phyloP scores from a whole-genome alignment of 2,113 vertebrate species.

The Melanocharis versteri region DNA sequence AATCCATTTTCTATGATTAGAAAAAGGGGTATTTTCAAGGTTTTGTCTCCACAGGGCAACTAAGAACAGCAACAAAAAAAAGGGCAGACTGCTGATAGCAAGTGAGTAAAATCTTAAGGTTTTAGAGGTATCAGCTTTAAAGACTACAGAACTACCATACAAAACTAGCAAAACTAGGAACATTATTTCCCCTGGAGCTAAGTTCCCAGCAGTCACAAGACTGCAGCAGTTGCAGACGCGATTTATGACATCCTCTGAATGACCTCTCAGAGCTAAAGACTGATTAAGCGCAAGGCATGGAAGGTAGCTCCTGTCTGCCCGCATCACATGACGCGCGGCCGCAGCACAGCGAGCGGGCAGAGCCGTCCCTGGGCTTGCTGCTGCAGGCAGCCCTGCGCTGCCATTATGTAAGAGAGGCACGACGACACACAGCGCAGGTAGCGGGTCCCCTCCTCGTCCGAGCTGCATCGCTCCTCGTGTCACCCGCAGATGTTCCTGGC shows the following conservation, averaged over 20 bases:
- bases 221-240: conserved; percentile 52
- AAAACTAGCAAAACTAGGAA: background rate
- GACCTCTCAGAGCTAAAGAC: conserved; percentile 41
- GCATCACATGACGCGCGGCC: background rate
- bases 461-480: fast-evolving
- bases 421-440: fast-evolving
- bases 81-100: background rate
- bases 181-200: background rate
- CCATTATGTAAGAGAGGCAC: background rate
- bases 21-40: background rate
- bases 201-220: conserved; percentile 61
- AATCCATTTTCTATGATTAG: background rate
- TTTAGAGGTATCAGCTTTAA: background rate
- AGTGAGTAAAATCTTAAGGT: background rate
- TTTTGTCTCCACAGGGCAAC: background rate
- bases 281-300: conserved; percentile 20
- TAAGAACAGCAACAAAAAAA: background rate
- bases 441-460: fast-evolving
- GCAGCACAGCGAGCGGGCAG: background rate
- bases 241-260: conserved; percentile 60
- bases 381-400: background rate
- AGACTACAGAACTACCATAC: background rate
- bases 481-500: background rate
- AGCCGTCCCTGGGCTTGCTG: background rate
- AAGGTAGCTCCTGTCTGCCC: background rate